Evolutionary conservation across 2,797 vertebrate species (phyloP).

Genomic region (Manis pentadactyla): DNA sequence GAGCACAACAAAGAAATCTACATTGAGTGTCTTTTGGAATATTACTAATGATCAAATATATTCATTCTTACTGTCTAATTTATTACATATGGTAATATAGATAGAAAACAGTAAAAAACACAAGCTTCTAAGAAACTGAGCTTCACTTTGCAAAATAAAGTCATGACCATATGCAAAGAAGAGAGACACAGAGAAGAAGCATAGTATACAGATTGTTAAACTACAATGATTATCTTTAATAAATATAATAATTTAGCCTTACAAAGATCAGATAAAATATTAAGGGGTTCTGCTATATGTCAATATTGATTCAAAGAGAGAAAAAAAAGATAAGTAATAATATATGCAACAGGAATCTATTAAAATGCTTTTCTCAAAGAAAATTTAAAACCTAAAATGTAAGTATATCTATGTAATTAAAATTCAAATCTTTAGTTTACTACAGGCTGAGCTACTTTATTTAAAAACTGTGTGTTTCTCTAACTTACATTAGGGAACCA

Average conservation of each 20-base stretch:
- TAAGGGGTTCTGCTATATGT: not conserved
- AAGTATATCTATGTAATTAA: not conserved
- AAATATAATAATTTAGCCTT: not conserved
- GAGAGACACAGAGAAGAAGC: not conserved
- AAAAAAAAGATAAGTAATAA: not conserved
- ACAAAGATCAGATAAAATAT: not conserved
- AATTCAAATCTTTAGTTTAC: slow-evolving; percentile 25
- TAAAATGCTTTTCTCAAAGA: slow-evolving; percentile 13
- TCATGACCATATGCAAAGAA: not conserved
- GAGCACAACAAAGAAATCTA: not conserved
- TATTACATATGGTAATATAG: not conserved
- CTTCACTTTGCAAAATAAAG: not conserved
- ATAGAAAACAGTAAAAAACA: not conserved
- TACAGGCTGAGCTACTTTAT: not conserved
- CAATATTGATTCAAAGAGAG: not conserved
- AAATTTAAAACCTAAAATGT: slow-evolving; percentile 21
- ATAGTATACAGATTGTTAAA: not conserved
- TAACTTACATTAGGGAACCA: not conserved
- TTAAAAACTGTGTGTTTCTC: not conserved
- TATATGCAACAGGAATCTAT: not conserved
- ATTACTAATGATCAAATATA: not conserved
- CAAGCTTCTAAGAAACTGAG: not conserved
- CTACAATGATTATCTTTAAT: not conserved
- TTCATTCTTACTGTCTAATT: slow-evolving; percentile 14
- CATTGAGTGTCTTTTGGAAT: not conserved